Evolutionary conservation across 2,113 vertebrate genomes (phyloP).

Genomic region (Xyliphius kryptos): DNA sequence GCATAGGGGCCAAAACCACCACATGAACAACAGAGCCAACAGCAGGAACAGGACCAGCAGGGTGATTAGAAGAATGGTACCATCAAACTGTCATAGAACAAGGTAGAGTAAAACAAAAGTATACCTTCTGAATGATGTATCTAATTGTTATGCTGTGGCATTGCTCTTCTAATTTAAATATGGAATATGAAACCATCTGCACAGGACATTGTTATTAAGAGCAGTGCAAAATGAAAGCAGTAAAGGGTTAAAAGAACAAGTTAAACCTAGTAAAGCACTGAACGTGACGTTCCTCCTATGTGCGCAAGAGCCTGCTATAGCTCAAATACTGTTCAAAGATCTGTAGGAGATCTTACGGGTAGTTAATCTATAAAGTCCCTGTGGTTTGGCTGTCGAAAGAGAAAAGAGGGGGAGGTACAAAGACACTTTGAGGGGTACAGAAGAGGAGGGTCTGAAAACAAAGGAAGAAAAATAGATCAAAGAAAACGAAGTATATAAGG

Average conservation of each 20-base stretch:
- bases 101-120: slow-evolving; percentile 9
- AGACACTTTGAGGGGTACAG: slow-evolving; percentile 14
- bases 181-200: no score
- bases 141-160: no score
- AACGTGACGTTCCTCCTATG: no score
- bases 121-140: no score
- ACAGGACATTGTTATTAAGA: no score
- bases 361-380: slow-evolving; percentile 19
- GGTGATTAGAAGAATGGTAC: slow-evolving; percentile 78
- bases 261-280: no score
- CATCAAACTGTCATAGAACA: slow-evolving; percentile 66
- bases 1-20: no score
- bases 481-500: no score
- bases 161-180: no score
- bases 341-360: slow-evolving; percentile 13
- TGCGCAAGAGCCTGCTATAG: no score
- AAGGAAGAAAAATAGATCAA: slow-evolving; percentile 15
- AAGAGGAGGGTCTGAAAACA: slow-evolving; percentile 12
- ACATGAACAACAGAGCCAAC: slow-evolving; percentile 70
- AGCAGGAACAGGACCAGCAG: slow-evolving; percentile 76
- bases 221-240: no score
- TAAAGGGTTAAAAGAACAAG: no score
- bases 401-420: slow-evolving; percentile 4
- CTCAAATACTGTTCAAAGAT: slow-evolving; percentile 5
- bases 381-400: slow-evolving; percentile 26